Conservation (phyloP, 1,140 invertebrate genomes). For the Ectropis grisescens region DNA sequence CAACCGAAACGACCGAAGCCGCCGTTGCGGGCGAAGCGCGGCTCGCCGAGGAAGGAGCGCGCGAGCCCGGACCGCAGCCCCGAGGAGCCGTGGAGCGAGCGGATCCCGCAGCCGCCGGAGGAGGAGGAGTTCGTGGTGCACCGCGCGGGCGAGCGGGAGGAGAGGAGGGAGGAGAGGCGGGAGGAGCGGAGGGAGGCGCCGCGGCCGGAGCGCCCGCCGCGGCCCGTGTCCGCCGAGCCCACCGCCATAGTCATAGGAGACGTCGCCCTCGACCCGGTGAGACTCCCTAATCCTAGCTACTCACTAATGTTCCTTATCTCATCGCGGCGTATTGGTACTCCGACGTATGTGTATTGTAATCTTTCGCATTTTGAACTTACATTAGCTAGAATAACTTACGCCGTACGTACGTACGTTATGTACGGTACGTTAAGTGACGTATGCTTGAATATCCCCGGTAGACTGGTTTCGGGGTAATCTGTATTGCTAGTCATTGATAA, state of each 20-base stretch:
- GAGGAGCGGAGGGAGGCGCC: constrained; percentile 22
- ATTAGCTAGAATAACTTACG: no score
- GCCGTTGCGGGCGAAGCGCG: constrained; percentile 80
- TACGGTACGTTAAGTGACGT: no score
- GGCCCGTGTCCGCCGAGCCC: constrained; percentile 28
- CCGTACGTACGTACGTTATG: no score
- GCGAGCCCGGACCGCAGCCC: constrained; percentile 46
- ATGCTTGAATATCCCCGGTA: no score
- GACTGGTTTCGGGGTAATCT: no score
- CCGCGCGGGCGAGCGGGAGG: constrained; percentile 8
- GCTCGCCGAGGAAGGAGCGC: constrained; percentile 83
- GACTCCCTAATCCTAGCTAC: no score
- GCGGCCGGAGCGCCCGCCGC: constrained; percentile 19
- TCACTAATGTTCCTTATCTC: no score
- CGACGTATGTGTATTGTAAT: no score
- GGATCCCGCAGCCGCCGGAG: constrained; percentile 8
- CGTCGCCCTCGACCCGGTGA: constrained; percentile 44
- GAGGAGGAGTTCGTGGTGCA: constrained; percentile 30
- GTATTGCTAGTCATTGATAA: no score
- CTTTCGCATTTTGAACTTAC: no score
- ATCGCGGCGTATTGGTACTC: no score
- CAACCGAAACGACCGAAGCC: constrained; percentile 91
- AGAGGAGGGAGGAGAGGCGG: constrained; percentile 18
- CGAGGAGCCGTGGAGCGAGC: constrained; percentile 38
- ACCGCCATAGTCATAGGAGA: constrained; percentile 53